Percentiles rank a stretch among this genome's conserved stretches.
These are phyloP conservation scores for Schizopygopsis pylzovi DNA, from an alignment of 2,797 vertebrate genomes.

Conservation along the genomic window DNA sequence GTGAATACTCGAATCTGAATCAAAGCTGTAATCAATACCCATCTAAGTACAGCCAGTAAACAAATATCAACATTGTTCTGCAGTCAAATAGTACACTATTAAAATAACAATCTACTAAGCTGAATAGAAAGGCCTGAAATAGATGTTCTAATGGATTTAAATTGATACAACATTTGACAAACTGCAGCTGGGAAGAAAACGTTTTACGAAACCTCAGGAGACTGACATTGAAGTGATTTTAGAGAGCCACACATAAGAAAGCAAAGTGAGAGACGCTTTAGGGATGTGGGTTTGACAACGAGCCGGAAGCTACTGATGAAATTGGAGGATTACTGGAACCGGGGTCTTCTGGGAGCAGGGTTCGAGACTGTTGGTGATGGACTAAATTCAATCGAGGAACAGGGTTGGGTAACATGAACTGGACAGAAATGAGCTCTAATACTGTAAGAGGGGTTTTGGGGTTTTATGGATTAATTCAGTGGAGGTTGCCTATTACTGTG, in stretches of 20 bases:
- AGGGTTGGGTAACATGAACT: slow-evolving; percentile 52
- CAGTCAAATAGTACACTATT: not conserved
- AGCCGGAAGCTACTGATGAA: slow-evolving; percentile 50
- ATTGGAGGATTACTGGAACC: slow-evolving; percentile 53
- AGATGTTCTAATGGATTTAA: slow-evolving; percentile 13
- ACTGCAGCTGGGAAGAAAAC: slow-evolving; percentile 30
- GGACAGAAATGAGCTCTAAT: slow-evolving; percentile 42
- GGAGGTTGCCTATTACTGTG: slow-evolving; percentile 17
- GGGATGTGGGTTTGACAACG: slow-evolving; percentile 47
- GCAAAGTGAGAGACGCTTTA: slow-evolving; percentile 33
- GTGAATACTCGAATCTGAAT: not conserved
- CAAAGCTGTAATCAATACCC: not conserved
- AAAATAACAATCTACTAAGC: not conserved
- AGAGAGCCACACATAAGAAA: slow-evolving; percentile 33
- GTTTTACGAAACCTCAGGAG: slow-evolving; percentile 5
- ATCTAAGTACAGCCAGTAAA: not conserved
- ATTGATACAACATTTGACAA: slow-evolving; percentile 24
- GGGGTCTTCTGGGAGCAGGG: slow-evolving; percentile 42
- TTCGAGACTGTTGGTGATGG: slow-evolving; percentile 48
- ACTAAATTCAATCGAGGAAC: slow-evolving; percentile 50
- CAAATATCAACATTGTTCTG: not conserved
- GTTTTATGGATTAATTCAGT: slow-evolving; percentile 48
- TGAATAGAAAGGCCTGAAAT: not conserved
- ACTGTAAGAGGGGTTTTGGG: slow-evolving; percentile 46
- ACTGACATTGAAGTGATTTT: slow-evolving; percentile 30